Evolutionary conservation across 1,140 invertebrate genomes (phyloP).

Genomic region (Microplitis mediator): DNA sequence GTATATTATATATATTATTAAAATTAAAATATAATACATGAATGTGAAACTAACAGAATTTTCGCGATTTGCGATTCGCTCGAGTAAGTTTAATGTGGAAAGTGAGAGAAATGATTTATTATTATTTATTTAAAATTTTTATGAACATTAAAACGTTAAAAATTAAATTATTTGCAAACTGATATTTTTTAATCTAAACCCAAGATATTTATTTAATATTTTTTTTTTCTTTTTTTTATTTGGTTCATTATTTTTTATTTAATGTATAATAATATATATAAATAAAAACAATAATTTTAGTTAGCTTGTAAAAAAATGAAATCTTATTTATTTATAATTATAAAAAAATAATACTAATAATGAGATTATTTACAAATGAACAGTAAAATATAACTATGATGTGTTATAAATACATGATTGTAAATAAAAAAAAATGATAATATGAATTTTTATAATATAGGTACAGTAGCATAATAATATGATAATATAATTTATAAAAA

Average conservation of each 20-base stretch:
- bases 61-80: constrained; percentile 7
- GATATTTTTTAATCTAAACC: too few species aligned
- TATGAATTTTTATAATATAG: background rate
- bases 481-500: too few species aligned
- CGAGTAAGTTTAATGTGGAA: constrained; percentile 26
- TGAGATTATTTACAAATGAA: background rate
- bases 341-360: too few species aligned
- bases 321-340: too few species aligned
- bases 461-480: constrained; percentile 23
- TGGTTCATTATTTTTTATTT: too few species aligned
- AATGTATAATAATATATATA: too few species aligned
- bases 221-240: too few species aligned
- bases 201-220: too few species aligned
- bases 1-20: background rate
- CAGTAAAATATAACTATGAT: background rate
- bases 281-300: too few species aligned
- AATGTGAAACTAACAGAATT: constrained; percentile 26
- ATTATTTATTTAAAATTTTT: background rate
- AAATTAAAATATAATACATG: background rate
- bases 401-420: background rate
- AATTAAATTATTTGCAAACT: too few species aligned
- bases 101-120: constrained; percentile 28
- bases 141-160: too few species aligned
- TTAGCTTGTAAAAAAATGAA: too few species aligned
- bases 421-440: background rate